Conservation (phyloP, 2,797 vertebrate species). For the Phaenicophaeus curvirostris region DNA sequence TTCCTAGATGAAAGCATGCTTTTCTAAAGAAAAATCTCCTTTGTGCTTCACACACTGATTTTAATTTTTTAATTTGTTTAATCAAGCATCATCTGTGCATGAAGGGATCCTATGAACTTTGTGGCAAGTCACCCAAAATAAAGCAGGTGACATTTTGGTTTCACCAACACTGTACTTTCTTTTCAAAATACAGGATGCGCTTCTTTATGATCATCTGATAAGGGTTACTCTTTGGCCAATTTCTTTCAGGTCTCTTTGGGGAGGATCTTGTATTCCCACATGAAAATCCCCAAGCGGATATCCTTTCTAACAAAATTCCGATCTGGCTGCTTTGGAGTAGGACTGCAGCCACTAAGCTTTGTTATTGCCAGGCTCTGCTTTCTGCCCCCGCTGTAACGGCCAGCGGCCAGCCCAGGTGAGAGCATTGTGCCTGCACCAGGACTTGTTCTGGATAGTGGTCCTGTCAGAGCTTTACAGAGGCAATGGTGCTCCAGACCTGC, state of each 20-base stretch:
- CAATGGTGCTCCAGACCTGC: not conserved
- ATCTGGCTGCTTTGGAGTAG: slow-evolving; percentile 1
- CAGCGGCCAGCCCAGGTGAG: not conserved
- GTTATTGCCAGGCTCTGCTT: not conserved
- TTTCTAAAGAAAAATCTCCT: not conserved
- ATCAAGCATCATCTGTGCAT: not conserved
- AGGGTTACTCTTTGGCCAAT: slow-evolving; percentile 18
- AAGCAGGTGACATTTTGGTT: not conserved
- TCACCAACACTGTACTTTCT: fast-evolving
- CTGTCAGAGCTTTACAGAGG: not conserved
- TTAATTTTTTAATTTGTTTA: not conserved
- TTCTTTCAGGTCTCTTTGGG: slow-evolving; percentile 47
- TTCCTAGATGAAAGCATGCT: not conserved
- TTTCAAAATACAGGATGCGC: not conserved
- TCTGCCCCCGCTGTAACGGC: not conserved
- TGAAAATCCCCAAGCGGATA: not conserved
- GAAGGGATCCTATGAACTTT: not conserved
- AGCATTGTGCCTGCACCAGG: not conserved
- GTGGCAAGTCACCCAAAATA: not conserved
- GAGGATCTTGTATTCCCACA: slow-evolving; percentile 22
- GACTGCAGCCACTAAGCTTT: slow-evolving; percentile 26
- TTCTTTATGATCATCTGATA: not conserved
- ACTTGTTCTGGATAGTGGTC: not conserved
- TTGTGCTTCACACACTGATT: not conserved
- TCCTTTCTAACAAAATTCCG: not conserved